A percentile compares a stretch with the other conserved stretches of the same genome.
Evolutionary conservation across 2,888 invertebrate species (phyloP).

Genomic region (Charanyca ferruginea): DNA sequence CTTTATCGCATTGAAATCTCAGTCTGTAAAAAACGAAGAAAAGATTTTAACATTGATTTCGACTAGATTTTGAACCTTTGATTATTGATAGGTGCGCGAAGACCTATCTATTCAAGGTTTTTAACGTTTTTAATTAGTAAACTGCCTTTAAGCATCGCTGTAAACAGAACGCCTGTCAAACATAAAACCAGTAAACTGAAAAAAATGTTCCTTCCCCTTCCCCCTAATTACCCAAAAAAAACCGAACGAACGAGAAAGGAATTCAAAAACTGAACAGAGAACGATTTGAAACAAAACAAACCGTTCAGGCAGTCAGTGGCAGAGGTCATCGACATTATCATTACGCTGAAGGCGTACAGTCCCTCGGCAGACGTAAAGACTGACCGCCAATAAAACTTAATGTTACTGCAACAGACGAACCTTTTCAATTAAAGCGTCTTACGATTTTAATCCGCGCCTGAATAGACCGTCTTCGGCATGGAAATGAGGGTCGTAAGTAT

Average conservation of each 20-base stretch:
- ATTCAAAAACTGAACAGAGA: slow-evolving; percentile 14
- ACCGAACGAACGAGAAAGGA: slow-evolving; percentile 10
- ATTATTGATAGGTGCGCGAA: too few species aligned
- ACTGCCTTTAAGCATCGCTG: too few species aligned
- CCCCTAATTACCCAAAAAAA: slow-evolving; percentile 3
- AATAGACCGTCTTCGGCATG: slow-evolving; percentile 58
- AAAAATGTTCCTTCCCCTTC: background rate
- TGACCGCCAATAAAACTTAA: slow-evolving; percentile 82
- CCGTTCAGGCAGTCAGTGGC: slow-evolving; percentile 47
- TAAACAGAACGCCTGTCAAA: background rate
- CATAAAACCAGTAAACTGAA: background rate
- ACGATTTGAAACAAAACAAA: slow-evolving; percentile 60
- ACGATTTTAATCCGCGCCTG: slow-evolving; percentile 74
- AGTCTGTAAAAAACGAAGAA: too few species aligned
- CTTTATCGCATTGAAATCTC: too few species aligned
- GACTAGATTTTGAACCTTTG: too few species aligned
- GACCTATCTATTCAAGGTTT: too few species aligned
- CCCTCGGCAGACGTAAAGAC: slow-evolving; percentile 67
- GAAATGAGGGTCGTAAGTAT: slow-evolving; percentile 55
- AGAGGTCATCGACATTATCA: slow-evolving; percentile 75
- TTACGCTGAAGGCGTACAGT: slow-evolving; percentile 64
- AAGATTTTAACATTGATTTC: too few species aligned
- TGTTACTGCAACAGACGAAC: slow-evolving; percentile 70
- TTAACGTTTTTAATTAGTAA: too few species aligned
- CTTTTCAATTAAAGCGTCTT: slow-evolving; percentile 84